Conservation (phyloP, 2,888 invertebrate genomes). For the Hemistola chrysoprasaria region DNA sequence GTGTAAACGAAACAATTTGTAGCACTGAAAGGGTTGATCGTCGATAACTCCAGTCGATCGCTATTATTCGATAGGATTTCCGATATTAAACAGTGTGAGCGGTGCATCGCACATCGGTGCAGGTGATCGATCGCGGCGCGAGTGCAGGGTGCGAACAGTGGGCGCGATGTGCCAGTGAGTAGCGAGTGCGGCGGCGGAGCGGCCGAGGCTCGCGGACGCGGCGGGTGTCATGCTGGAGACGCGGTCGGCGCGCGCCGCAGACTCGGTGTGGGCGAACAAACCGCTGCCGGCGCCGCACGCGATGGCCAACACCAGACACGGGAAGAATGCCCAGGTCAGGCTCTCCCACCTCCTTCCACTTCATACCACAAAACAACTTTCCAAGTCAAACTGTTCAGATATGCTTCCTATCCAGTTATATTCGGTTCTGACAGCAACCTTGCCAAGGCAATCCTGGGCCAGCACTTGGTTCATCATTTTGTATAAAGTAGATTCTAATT, state of each 20-base stretch:
- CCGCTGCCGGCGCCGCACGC: constrained; percentile 82
- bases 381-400: too few species aligned
- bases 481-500: constrained; percentile 18
- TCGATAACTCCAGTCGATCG: constrained; percentile 48
- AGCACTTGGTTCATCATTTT: constrained; percentile 1
- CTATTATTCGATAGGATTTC: constrained; percentile 64
- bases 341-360: background rate
- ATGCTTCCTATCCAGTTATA: too few species aligned
- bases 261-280: constrained; percentile 85
- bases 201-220: constrained; percentile 46
- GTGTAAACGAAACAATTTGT: constrained; percentile 7
- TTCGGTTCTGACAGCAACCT: too few species aligned
- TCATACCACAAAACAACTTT: too few species aligned
- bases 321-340: constrained; percentile 86
- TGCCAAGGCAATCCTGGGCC: background rate
- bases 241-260: constrained; percentile 89
- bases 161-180: constrained; percentile 50
- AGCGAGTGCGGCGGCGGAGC: constrained; percentile 48
- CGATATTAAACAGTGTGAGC: constrained; percentile 61
- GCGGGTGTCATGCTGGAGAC: constrained; percentile 86
- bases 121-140: constrained; percentile 38
- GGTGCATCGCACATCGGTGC: constrained; percentile 48
- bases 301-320: constrained; percentile 81
- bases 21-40: constrained; percentile 25
- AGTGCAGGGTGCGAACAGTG: constrained; percentile 49